Conservation (phyloP, 1,140 invertebrate species). For the silkworm (Bombyx mori) region DNA sequence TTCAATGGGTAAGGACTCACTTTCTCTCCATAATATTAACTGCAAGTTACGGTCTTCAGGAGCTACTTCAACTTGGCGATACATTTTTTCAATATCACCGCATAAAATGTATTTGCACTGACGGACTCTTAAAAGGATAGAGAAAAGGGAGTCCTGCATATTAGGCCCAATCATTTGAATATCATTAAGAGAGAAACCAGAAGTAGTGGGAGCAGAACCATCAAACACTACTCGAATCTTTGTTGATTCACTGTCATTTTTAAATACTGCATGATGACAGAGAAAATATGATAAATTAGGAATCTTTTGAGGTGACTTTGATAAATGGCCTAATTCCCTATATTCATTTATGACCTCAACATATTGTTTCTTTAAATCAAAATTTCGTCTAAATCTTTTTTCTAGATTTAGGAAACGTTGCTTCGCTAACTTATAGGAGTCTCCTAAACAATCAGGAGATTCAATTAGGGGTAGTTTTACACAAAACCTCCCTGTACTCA, state of each 20-base stretch:
- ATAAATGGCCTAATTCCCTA: conserved; percentile 2
- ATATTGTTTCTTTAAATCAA: conserved; percentile 15
- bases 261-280: conserved; percentile 14
- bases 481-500: conserved; percentile 23
- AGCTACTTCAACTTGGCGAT: not conserved
- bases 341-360: conserved; percentile 15
- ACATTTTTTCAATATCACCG: conserved; percentile 31
- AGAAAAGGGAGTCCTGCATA: conserved; percentile 22
- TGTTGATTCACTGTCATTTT: conserved; percentile 11
- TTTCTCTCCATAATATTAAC: conserved; percentile 43
- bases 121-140: conserved; percentile 42
- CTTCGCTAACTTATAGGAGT: conserved; percentile 26
- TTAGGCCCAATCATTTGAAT: conserved; percentile 13
- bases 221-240: conserved; percentile 18
- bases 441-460: conserved; percentile 23
- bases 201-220: conserved; percentile 1
- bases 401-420: conserved; percentile 28
- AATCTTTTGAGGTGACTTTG: too few relatives aligned
- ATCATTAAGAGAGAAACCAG: conserved; percentile 5
- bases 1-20: conserved; percentile 24
- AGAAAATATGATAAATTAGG: conserved; percentile 2
- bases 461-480: conserved; percentile 27
- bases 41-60: conserved; percentile 18
- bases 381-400: conserved; percentile 4
- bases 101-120: conserved; percentile 27